Evolutionary conservation across 2,888 invertebrate genomes (phyloP), one percentile per base, ranked within the genome.

Genomic region (Auanema freiburgensis): DNA sequence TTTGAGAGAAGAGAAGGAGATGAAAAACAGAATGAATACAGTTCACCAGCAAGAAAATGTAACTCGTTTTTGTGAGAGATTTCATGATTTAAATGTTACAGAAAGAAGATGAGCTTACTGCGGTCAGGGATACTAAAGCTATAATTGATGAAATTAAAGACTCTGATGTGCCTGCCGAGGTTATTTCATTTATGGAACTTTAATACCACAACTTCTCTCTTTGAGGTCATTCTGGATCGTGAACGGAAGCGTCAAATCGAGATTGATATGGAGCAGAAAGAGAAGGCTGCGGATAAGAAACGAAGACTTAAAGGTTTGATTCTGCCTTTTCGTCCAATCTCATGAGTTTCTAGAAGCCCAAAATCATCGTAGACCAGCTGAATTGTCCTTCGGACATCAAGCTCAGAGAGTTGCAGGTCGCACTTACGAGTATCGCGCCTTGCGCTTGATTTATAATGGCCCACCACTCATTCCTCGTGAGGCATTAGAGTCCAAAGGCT

Each of bases 81-180:
- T 54, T 53, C 25, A 5, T 8, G 8, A 52, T 18, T 6, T 14
- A 52, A 21, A 21, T 16, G 24, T 61, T 67, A 55, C 63, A 71
- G 71, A 69, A 71, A 33, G 74, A 71, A 24, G 57, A 66, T 25
- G 65, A 72, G 54, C 50, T 46, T 10, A 41, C 56, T 0, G 70
- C 72, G 4, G 66, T 69, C 18, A 69, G 62, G 10, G 77, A 77
- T 40, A 66, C 69, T 12, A 84, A 95, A 84, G 92, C 92, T 0
- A 86, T 97, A 5, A 93, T 97, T 65, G 94, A 96, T 85, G 94
- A 96, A 84, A 87, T 97, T 43, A 94, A 93, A 90, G 92, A 91
- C 84, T 92, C 93, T 0, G 91, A 92, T 74, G 90, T 90, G 11
- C 90, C 94, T 84, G 95, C 95, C 0, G 90, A 90, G 75, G 90